These are phyloP conservation scores for Liolophura sinensis DNA, from an alignment of 1,140 invertebrate species.

Conservation along the genomic window DNA sequence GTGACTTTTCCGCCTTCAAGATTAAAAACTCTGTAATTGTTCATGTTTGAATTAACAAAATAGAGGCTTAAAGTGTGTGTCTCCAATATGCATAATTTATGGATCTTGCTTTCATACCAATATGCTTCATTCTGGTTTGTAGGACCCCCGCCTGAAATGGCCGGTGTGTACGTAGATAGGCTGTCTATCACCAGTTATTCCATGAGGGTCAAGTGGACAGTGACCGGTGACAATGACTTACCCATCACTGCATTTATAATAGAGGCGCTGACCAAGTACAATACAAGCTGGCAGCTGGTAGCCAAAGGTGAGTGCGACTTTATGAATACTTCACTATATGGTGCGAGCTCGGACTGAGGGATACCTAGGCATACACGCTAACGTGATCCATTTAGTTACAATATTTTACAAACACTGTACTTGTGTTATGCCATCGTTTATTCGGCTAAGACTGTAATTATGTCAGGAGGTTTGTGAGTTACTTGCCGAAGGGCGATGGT, in stretches of 20 bases:
- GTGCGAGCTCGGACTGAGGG: neutral
- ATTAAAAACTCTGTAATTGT: too few species aligned
- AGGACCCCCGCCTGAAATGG: constrained; percentile 59
- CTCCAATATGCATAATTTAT: too few species aligned
- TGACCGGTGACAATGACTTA: constrained; percentile 29
- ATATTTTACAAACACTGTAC: too few species aligned
- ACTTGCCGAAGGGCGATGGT: too few species aligned
- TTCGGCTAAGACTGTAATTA: too few species aligned
- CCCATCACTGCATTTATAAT: constrained; percentile 68
- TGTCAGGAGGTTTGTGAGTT: too few species aligned
- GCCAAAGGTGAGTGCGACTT: constrained; percentile 64
- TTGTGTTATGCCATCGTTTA: too few species aligned
- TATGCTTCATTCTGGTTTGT: neutral
- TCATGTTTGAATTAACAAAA: too few species aligned
- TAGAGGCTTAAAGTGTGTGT: too few species aligned
- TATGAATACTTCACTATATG: neutral
- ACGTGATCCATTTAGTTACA: too few species aligned
- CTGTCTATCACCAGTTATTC: constrained; percentile 71
- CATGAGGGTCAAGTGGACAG: constrained; percentile 72
- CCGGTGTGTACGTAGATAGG: constrained; percentile 62
- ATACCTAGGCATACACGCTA: neutral
- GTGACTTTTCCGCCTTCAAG: too few species aligned
- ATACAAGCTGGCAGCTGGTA: constrained; percentile 78
- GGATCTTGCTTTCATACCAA: too few species aligned
- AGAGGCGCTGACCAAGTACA: constrained; percentile 83